Evolutionary conservation across 2,797 vertebrate genomes (phyloP), one percentile per base, ranked within the genome.

Genomic region (Aselliscus stoliczkanus): DNA sequence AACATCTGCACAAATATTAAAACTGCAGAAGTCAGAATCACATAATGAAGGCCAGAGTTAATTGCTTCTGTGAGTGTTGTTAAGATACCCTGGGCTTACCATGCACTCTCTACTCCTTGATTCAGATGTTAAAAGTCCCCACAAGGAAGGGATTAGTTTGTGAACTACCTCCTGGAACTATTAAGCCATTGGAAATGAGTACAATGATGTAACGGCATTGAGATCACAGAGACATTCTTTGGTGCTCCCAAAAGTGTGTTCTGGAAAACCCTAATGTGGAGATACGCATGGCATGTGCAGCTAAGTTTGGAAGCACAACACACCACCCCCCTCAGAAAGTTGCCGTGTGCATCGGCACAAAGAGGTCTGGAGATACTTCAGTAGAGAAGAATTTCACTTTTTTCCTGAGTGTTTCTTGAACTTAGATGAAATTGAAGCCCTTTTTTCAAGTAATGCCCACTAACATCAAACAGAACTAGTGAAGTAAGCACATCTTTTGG

Each of bases 1-100:
- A 94, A 87, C 25, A 73, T 69, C 21, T 79, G 31, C 34, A 64
- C 80, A 96, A 39, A 90, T 94, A 87, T 64, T 93, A 94, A 83
- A 82, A 50, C n/a, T 65, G 72, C 10, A 54, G 14, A 84, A 93
- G 6, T 76, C 58, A 82, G 56, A 96, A 50, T 70, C 65, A 77
- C 31, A 79, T 90, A 93, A 86, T 95, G 54, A 94, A 92, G 25
- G 62, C 56, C 62, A 37, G 13, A 88, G 27, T 64, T 92, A 92
- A 95, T 93, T 91, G 72, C 79, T 70, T 21, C 58, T 85, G 0
- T 80, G 72, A 56, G 54, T 91, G 31, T 79, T 85, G 17, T 96
- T 93, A 93, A 73, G 47, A 80, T 7, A 60, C 17, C 31, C 9
- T 90, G 39, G 42, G 5, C n/a, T 92, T 90, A 75, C n/a, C 72